Percentiles rank a stretch among this genome's conserved stretches.
phyloP scores from a whole-genome alignment of 2,888 invertebrate genomes.

The Clostera curtula region DNA sequence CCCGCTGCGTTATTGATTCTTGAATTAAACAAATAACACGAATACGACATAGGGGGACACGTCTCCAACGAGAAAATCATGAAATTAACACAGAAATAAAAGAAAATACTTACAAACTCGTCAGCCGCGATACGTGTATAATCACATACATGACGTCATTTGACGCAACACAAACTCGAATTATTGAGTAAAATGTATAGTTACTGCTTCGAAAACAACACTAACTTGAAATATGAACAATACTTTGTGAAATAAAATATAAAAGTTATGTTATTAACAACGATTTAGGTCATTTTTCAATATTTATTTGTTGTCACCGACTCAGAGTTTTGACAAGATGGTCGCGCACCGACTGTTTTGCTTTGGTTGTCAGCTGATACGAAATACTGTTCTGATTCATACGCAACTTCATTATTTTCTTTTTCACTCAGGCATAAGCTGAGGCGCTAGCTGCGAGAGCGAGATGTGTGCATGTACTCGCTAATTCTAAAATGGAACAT shows the following conservation, averaged over 20 bases:
- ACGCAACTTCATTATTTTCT: constrained; percentile 27
- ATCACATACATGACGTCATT: constrained; percentile 76
- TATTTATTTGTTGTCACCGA: constrained; percentile 72
- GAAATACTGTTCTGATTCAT: constrained; percentile 55
- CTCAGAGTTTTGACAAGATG: constrained; percentile 75
- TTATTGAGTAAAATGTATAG: constrained; percentile 68
- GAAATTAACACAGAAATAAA: constrained; percentile 62
- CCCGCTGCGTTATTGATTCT: constrained; percentile 41
- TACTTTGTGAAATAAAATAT: constrained; percentile 58
- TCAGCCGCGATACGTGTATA: constrained; percentile 72
- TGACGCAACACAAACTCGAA: constrained; percentile 72
- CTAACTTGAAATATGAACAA: constrained; percentile 56
- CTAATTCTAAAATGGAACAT: constrained; percentile 49
- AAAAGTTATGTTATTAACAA: constrained; percentile 62
- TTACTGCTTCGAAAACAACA: constrained; percentile 54
- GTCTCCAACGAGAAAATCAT: constrained; percentile 35
- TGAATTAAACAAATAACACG: constrained; percentile 59
- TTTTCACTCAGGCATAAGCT: constrained; percentile 30
- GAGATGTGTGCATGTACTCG: constrained; percentile 40
- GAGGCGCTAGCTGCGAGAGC: constrained; percentile 12
- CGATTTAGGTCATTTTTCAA: constrained; percentile 71
- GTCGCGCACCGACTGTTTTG: constrained; percentile 77
- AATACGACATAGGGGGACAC: constrained; percentile 36
- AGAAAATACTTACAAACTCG: constrained; percentile 73
- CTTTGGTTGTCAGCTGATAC: constrained; percentile 77